Evolutionary conservation across 2,888 invertebrate species (phyloP).

Genomic region (Norana najaformis): DNA sequence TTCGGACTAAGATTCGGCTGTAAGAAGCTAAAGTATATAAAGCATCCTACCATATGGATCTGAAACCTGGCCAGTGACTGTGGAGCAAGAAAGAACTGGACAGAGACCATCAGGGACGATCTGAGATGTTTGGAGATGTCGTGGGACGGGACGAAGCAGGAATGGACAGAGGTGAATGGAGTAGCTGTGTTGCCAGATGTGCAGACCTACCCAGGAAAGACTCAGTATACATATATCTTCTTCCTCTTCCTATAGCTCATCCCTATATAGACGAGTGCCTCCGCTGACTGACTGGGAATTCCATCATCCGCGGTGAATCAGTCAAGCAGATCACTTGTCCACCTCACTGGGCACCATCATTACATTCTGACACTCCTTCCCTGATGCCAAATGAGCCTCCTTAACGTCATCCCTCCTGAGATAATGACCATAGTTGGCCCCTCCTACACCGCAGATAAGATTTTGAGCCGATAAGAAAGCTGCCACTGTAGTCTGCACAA

Average conservation of each 20-base stretch:
- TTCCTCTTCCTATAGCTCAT: not conserved
- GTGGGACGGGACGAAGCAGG: no score
- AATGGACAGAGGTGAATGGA: no score
- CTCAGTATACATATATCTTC: no score
- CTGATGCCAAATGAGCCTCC: not conserved
- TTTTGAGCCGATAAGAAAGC: not conserved
- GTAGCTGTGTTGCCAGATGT: no score
- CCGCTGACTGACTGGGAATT: not conserved
- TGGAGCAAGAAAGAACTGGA: no score
- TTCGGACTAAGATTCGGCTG: no score
- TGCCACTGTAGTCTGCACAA: not conserved
- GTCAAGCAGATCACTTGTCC: conserved; percentile 1
- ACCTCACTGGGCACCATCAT: not conserved
- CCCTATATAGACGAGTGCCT: not conserved
- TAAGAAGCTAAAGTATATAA: no score
- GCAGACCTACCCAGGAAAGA: no score
- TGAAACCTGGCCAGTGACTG: no score
- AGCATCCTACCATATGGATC: no score
- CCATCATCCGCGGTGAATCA: not conserved
- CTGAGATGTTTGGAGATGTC: no score
- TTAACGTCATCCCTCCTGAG: conserved; percentile 5
- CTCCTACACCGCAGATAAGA: not conserved
- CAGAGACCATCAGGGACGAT: no score
- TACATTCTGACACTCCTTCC: not conserved
- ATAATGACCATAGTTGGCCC: not conserved